Evolutionary conservation across 64 coral and sea anemone genomes (phyloP), one percentile per base, ranked within the genome.

Genomic region (Exaiptasia diaphana): DNA sequence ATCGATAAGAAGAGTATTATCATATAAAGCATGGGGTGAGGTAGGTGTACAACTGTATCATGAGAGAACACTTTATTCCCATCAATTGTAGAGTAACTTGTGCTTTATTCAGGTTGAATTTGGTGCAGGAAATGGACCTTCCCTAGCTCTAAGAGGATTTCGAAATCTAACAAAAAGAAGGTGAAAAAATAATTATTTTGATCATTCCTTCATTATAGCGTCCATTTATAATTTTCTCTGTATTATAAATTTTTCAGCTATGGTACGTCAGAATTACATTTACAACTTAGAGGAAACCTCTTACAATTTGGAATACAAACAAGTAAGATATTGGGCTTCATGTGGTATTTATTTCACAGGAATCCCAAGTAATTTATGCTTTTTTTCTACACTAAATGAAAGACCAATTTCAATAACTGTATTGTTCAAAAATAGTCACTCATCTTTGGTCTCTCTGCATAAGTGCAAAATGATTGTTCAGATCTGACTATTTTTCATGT

Each of bases 101-200:
- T 70, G 3, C 27, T 64, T 27, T 36, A 76, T 71, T 46, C 42
- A 99, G 95, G 40, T 88, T 42, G 82, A 87, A 18, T 63, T 88
- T 81, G 80, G 80, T 5, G 95, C 85, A 62, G 95, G 95, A 4
- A 29, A 64, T 75, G 95, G 95, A 9, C 95, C 95, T 26, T 74
- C 56, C 0, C 55, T 99, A 14, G 75, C 86, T 13, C 50, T 99
- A 40, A 78, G 90, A 38, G 95, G 70, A 42, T 99, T 99, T 64
- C 68, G 90, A 52, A 99, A 99, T 46, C n/a, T 99, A 12, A 99
- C 80, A 53, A 87, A 92, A 57, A 74, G 43, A 80, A 99, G 95
- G 95, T 99, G 32, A 77, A 35, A 22, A 21, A 41, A 46, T 7
- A 46, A 46, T 8, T 36, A 6, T 35, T 26, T 64, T 40, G 44